Base-by-base conservation (phyloP, 1,140 invertebrate species). In the Panagrolaimus sp. region DNA sequence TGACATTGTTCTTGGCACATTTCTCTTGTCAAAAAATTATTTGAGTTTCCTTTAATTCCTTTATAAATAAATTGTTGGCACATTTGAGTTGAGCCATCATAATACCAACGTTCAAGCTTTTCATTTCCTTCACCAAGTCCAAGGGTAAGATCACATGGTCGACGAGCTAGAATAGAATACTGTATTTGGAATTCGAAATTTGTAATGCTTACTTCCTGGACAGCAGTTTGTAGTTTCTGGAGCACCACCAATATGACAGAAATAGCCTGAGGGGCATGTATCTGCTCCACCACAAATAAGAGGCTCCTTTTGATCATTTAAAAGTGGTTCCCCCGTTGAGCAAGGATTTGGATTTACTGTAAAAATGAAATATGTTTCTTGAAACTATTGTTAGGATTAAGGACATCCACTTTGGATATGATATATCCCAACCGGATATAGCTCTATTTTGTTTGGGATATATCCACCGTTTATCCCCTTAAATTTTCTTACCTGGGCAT, bases 21-120 rank as follows among this genome's bases (percentile, higher is more conserved):
- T 71, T 88, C 87, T 84, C 88, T 87, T 81, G 87, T 86, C 15
- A 80, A 48, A 87, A 93, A 96, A 81, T 91, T 91, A 80, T 92
- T 92, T 48, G 86, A 85, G 80, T 92, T 92, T 48, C 79, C 80
- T 44, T 71, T 72, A 28, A 74, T 68, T 71, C 81, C 80, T 62
- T 70, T 58, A 67, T 82, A 82, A 26, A 66, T 45, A 65, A 82
- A 82, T 17, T 45, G 64, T 12, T 71, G 76, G 52, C 80, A 82
- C 67, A 73, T 72, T 32, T 77, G 81, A 32, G 72, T 62, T 15
- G 55, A 47, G 24, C 68, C 73, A 67, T 82, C 80, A 58, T 71
- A 82, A 72, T 80, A 83, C 72, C 70, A 65, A 10, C 79, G 69
- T 38, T 81, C 79, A 17, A 81, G 70, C 43, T 69, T 67, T 24